Base-by-base conservation (phyloP, 37 sponge, comb jelly and placozoan genomes). In the Amphimedon queenslandica region DNA sequence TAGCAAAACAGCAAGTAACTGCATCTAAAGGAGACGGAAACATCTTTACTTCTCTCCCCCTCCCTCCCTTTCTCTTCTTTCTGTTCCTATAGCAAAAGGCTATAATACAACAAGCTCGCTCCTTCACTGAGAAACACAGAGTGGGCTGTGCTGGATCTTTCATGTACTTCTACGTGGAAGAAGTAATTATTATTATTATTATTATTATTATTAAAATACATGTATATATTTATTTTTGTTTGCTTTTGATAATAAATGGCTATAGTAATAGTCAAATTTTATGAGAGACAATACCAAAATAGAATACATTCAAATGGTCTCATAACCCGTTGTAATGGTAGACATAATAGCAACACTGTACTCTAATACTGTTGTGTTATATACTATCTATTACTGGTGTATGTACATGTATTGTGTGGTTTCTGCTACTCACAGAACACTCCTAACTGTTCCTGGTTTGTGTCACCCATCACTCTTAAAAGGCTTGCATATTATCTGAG, bases 121-220 rank as follows among this genome's bases (percentile, higher is more conserved):
- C 42, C 57, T 93, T 96, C 72, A 87, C 88, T 35, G 93, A 96
- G 63, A 90, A 80, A 30, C 82, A 82, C 10, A 87, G 90, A 57
- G 78, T 91, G 16, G 87, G 92, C 21, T 84, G 92, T 37, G 66
- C 93, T 20, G 97, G 97, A 0, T 88, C 92, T 2, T 96, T 96
- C 74, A 66, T 93, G 23, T 96, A 89, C 65, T 88, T 94, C 43
- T 71, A 80, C 32, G 60, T 94, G 34, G 94, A 94, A 36, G 88
- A 88, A 87, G 94, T 92, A 51, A n/a, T n/a, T n/a, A n/a, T n/a
- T n/a, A n/a, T n/a, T n/a, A n/a, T n/a, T n/a, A n/a, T n/a, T n/a
- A n/a, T n/a, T n/a, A n/a, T n/a, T n/a, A n/a, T n/a, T 47, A 13
- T 47, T 47, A 47, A 8, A 47, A 18, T 18, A 13, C 13, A 18